Percentiles rank a stretch among this genome's conserved stretches.
These are phyloP conservation scores for Nymphalis c-album DNA, from an alignment of 2,888 invertebrate genomes.

Conservation along the genomic window DNA sequence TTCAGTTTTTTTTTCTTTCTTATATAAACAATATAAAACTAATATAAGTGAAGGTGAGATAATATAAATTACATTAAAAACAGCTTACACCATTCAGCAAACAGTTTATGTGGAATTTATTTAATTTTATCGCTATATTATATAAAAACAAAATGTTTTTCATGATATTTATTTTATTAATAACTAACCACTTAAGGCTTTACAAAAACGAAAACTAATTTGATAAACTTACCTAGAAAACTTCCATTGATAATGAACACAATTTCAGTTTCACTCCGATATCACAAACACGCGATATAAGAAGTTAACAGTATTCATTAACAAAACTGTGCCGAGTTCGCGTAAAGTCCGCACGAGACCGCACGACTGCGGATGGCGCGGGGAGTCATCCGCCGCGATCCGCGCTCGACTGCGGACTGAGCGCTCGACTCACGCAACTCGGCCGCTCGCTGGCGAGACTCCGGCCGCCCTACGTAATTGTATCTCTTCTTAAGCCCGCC, in stretches of 20 bases:
- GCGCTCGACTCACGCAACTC: conserved; percentile 11
- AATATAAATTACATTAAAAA: no score
- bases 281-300: conserved; percentile 3
- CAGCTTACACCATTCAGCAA: no score
- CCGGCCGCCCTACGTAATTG: conserved; percentile 18
- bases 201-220: not conserved
- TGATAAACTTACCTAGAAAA: conserved; percentile 4
- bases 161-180: no score
- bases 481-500: conserved; percentile 19
- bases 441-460: conserved; percentile 11
- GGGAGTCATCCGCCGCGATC: conserved; percentile 26
- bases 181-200: no score
- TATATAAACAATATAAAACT: no score
- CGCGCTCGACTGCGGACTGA: conserved; percentile 39
- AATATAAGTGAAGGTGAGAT: no score
- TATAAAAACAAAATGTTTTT: no score
- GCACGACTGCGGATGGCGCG: not conserved
- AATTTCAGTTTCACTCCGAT: conserved; percentile 1
- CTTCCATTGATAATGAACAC: conserved; percentile 8
- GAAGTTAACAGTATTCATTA: not conserved
- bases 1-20: no score
- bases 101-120: no score
- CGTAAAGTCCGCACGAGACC: conserved; percentile 1
- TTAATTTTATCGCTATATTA: no score
- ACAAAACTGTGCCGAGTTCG: not conserved